Evolutionary conservation across 2,113 vertebrate genomes (phyloP).

Genomic region (Psettodes erumei): DNA sequence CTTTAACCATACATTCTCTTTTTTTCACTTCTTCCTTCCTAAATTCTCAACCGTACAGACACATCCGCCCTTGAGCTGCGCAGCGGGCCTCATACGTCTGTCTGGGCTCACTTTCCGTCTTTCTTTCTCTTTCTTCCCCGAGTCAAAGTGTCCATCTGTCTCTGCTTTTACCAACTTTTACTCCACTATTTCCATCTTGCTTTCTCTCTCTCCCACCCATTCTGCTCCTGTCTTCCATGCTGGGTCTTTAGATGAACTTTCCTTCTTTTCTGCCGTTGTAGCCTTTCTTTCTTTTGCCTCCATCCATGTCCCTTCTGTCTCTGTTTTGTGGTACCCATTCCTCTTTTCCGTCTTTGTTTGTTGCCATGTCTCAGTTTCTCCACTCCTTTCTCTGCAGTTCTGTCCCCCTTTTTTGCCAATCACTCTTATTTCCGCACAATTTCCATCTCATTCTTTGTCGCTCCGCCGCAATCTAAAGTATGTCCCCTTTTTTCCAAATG

Average conservation of each 20-base stretch:
- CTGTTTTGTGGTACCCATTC: constrained; percentile 70
- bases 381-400: constrained; percentile 50
- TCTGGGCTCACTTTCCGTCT: constrained; percentile 54
- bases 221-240: constrained; percentile 66
- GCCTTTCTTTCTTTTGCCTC: constrained; percentile 65
- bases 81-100: constrained; percentile 68
- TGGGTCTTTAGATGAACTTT: constrained; percentile 70
- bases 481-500: constrained; percentile 65
- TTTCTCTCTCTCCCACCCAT: constrained; percentile 49
- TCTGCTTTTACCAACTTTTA: constrained; percentile 55
- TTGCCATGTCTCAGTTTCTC: constrained; percentile 76
- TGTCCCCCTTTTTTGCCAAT: constrained; percentile 61
- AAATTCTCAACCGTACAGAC: constrained; percentile 78
- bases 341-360: constrained; percentile 74
- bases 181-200: constrained; percentile 52
- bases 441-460: constrained; percentile 75
- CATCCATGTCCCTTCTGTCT: constrained; percentile 64
- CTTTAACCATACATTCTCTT: constrained; percentile 78
- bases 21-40: constrained; percentile 82
- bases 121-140: constrained; percentile 56
- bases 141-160: constrained; percentile 71
- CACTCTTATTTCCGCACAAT: constrained; percentile 74
- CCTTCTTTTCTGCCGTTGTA: constrained; percentile 46
- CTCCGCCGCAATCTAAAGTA: constrained; percentile 70
- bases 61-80: constrained; percentile 76